Evolutionary conservation across 2,797 vertebrate genomes (phyloP), one percentile per base, ranked within the genome.

Genomic region (Mormyrus proboscirostris): DNA sequence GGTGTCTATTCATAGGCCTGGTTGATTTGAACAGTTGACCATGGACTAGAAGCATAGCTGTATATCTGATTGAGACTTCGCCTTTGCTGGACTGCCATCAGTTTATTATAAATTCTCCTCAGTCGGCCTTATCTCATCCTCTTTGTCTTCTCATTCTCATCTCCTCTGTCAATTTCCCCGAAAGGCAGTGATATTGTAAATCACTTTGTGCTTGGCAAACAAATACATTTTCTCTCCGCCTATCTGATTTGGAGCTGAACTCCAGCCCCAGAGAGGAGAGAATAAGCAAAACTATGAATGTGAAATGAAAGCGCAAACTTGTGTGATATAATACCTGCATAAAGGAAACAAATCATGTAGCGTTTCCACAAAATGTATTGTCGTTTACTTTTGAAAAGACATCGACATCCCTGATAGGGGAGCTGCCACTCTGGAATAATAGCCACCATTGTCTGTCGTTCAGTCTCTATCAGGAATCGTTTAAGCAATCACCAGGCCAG

Each of bases 151-250:
- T 69, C 88, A 22, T 88, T 89, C 86, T 89, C 88, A 90, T 90
- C 88, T 88, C 88, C 86, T 73, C 86, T 57, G 62, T 89, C 88
- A 76, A 84, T 88, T 88, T 47, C 55, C 44, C 88, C n/a, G 38
- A 89, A 89, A 90, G 85, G 88, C 86, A 88, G 62, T 51, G 88
- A 90, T 89, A 88, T 89, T 90, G 88, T 90, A 90, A 90, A 90
- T 89, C 88, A 89, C 86, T 62, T 88, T 84, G 44, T 55, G 86
- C 87, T 89, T 88, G 84, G 73, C 90, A 88, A 90, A 90, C 86
- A 90, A 88, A 90, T 90, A 88, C 47, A 88, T 89, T 85, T 69
- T 44, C 55, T 33, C 10, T 50, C n/a, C 33, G 53, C 83, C 90
- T 76, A 90, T 90, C 86, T 76, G 86, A 90, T 89, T 83, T 88